Evolutionary conservation across 2,888 invertebrate genomes (phyloP).

Genomic region (Zeuzera pyrina): DNA sequence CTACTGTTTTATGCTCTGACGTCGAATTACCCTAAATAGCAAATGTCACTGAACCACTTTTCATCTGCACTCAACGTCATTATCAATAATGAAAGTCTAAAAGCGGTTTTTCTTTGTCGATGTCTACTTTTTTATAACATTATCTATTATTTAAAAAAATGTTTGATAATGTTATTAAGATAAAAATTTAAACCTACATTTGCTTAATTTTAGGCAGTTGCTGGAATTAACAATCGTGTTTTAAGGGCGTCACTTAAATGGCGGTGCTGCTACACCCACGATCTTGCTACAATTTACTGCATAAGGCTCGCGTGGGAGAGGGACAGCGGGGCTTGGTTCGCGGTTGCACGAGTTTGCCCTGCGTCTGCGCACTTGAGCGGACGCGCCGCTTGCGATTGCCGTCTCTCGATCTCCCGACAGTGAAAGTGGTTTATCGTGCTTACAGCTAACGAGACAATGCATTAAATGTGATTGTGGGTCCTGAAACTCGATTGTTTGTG

Average conservation of each 20-base stretch:
- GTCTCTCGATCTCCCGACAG: constrained; percentile 29
- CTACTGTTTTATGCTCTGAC: neutral
- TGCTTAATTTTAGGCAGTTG: no score
- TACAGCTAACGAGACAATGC: constrained; percentile 14
- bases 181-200: no score
- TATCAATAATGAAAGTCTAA: no score
- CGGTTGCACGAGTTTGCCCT: constrained; percentile 50
- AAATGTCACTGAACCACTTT: no score
- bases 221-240: no score
- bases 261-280: constrained; percentile 57
- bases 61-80: no score
- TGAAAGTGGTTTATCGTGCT: constrained; percentile 49
- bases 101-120: neutral
- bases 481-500: constrained; percentile 11
- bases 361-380: constrained; percentile 50
- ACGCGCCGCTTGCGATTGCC: constrained; percentile 35
- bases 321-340: constrained; percentile 12
- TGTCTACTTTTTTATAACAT: neutral
- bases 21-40: neutral
- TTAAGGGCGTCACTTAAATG: constrained; percentile 55
- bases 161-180: no score
- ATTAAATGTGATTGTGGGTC: constrained; percentile 1
- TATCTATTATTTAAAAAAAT: no score
- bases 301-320: constrained; percentile 45
- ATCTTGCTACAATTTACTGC: constrained; percentile 39